Base-by-base conservation (phyloP, 1,140 invertebrate genomes). In the Penaeus indicus region DNA sequence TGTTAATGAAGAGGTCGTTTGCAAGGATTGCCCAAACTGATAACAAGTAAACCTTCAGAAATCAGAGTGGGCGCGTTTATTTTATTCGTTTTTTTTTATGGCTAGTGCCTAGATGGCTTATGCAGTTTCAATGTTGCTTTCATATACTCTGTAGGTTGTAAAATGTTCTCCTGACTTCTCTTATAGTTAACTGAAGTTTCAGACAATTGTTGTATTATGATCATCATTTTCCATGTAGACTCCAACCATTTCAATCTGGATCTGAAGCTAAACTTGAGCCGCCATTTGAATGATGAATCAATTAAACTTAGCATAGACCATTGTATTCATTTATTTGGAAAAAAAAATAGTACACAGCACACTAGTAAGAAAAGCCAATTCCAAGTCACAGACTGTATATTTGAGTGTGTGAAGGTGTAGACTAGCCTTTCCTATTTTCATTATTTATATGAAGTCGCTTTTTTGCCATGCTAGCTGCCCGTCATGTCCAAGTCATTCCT, bases 161-260 rank as follows among this genome's bases (percentile, higher is more conserved):
- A 81, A 18, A 81, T 8, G 79, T 81, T 81, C 79, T 81, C 78
- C 78, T 80, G 79, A 81, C 79, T 81, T 81, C 78, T 80, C 78
- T 81, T 32, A 22, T 60, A 81, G 7, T 81, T 81, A 81, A 47
- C 38, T 81, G 79, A 81, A 81, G 79, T 81, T 81, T 81, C 79
- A 81, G 38, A 81, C 79, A 81, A 81, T 81, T 81, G n/a, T 47
- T 81, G 79, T 42, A 81, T 81, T 81, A 81, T 47, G 22, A 81
- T 54, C 79, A 81, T 81, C 10, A 81, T 81, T 81, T 81, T n/a
- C n/a, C 10, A 81, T 81, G 42, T 54, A 81, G 79, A 80, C 32
- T 80, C 32, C 78, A 80, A 80, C 78, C 32, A 42, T 27, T 60
- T 42, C 32, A 80, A 42, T 42, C 54, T 27, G 78, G 60, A 54